phyloP scores from a whole-genome alignment of 2,113 vertebrate genomes.

The Orycteropus afer region DNA sequence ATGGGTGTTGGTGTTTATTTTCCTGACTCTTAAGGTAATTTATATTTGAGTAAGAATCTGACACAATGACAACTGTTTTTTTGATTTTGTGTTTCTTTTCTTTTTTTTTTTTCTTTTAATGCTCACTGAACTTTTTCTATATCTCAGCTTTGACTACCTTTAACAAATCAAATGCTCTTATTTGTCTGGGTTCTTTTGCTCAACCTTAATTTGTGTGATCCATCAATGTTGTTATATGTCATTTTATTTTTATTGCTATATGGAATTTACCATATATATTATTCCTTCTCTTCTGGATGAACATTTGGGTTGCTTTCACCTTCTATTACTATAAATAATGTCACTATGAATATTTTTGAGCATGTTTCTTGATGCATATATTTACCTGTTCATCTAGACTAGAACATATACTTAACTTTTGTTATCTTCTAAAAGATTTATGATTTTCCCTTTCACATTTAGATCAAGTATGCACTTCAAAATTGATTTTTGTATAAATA shows the following conservation, averaged over 20 bases:
- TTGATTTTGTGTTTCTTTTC: too few relatives aligned
- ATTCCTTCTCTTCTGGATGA: background rate
- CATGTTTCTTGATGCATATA: background rate
- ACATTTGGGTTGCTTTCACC: background rate
- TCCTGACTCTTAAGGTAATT: too few relatives aligned
- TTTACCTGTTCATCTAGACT: background rate
- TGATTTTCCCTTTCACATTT: background rate
- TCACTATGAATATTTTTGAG: background rate
- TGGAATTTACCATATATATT: background rate
- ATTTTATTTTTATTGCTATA: background rate
- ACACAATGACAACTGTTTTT: too few relatives aligned
- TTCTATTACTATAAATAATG: too few relatives aligned
- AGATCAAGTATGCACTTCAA: background rate
- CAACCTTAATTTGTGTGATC: background rate
- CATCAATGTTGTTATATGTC: background rate
- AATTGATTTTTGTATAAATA: background rate
- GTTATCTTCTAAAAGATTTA: too few relatives aligned
- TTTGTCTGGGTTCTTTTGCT: background rate
- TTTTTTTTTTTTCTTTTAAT: too few relatives aligned
- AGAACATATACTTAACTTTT: background rate
- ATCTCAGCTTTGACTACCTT: background rate
- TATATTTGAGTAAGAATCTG: too few relatives aligned
- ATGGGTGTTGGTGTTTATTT: too few relatives aligned
- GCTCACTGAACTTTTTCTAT: background rate
- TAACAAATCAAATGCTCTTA: too few relatives aligned